Percentiles rank a stretch among this genome's conserved stretches.
Conservation (phyloP, 92 coral and sea anemone genomes). For the Virgularia gustaviana region DNA sequence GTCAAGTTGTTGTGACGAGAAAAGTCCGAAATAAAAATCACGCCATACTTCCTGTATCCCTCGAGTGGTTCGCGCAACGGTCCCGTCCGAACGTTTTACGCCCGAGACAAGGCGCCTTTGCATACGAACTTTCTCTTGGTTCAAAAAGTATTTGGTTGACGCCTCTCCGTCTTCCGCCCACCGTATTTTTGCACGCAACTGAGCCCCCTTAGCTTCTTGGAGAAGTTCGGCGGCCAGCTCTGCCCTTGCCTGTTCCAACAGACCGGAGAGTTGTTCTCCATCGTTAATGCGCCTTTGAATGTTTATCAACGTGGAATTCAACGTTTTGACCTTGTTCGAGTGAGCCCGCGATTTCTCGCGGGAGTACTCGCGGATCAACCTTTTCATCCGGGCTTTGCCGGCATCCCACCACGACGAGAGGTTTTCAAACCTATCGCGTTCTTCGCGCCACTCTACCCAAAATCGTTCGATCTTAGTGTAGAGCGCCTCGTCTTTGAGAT, state of each 20-base stretch:
- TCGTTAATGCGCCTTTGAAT: background rate
- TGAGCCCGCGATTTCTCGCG: background rate
- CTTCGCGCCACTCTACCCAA: slow-evolving; percentile 20
- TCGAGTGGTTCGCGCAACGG: background rate
- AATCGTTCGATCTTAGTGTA: background rate
- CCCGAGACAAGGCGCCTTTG: background rate
- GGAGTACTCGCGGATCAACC: background rate
- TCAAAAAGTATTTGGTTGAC: slow-evolving; percentile 17
- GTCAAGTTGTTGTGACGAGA: slow-evolving; percentile 5
- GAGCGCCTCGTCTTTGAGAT: background rate
- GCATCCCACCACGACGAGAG: slow-evolving; percentile 32
- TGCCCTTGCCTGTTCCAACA: slow-evolving; percentile 3
- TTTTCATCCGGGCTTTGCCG: slow-evolving; percentile 7
- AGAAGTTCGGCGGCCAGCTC: slow-evolving; percentile 11
- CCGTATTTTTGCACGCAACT: slow-evolving; percentile 5
- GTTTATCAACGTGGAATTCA: background rate
- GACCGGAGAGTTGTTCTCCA: slow-evolving; percentile 17
- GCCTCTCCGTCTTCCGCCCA: slow-evolving; percentile 41
- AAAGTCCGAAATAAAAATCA: slow-evolving; percentile 3
- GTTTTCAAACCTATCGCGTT: background rate
- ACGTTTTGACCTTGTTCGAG: background rate
- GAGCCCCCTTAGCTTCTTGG: slow-evolving; percentile 20
- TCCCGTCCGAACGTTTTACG: background rate
- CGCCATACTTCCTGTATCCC: background rate
- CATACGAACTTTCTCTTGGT: slow-evolving; percentile 4